Evolutionary conservation across 2,797 vertebrate species (phyloP).

Genomic region (Sebastes aleutianus): DNA sequence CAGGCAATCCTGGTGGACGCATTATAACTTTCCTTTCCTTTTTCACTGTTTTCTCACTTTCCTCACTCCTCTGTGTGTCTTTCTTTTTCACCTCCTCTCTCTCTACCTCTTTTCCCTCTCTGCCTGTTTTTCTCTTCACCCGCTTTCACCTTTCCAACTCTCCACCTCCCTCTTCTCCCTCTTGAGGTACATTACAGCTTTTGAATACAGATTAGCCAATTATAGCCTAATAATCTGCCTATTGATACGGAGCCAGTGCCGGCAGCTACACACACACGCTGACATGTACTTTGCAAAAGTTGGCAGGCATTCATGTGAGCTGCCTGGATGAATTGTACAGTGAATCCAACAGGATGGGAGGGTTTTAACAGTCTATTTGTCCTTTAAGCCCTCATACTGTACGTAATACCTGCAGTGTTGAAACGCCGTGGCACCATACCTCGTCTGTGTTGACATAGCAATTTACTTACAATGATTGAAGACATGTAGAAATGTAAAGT

Average conservation of each 20-base stretch:
- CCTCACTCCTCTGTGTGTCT: background rate
- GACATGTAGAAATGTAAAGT: conserved; percentile 5
- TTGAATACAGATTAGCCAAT: conserved; percentile 62
- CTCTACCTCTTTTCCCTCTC: background rate
- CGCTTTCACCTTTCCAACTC: conserved; percentile 34
- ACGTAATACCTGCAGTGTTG: conserved; percentile 6
- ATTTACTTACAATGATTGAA: background rate
- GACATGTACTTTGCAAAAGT: conserved; percentile 13
- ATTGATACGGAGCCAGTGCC: conserved; percentile 32
- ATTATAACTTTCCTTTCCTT: conserved; percentile 22
- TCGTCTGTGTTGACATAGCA: conserved; percentile 1
- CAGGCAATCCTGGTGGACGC: conserved; percentile 26
- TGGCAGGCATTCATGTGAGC: conserved; percentile 51
- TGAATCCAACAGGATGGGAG: conserved; percentile 32
- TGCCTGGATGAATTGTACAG: conserved; percentile 6
- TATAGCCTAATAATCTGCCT: conserved; percentile 31
- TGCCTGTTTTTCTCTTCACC: conserved; percentile 58
- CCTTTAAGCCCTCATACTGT: background rate
- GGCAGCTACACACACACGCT: conserved; percentile 23
- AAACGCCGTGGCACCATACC: background rate
- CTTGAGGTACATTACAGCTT: conserved; percentile 32
- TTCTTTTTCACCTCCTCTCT: conserved; percentile 6
- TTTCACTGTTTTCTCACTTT: conserved; percentile 2
- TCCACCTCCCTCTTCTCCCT: conserved; percentile 28
- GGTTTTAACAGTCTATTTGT: conserved; percentile 9